Evolutionary conservation across 2,797 vertebrate genomes (phyloP).

Genomic region (Champsocephalus gunnari): DNA sequence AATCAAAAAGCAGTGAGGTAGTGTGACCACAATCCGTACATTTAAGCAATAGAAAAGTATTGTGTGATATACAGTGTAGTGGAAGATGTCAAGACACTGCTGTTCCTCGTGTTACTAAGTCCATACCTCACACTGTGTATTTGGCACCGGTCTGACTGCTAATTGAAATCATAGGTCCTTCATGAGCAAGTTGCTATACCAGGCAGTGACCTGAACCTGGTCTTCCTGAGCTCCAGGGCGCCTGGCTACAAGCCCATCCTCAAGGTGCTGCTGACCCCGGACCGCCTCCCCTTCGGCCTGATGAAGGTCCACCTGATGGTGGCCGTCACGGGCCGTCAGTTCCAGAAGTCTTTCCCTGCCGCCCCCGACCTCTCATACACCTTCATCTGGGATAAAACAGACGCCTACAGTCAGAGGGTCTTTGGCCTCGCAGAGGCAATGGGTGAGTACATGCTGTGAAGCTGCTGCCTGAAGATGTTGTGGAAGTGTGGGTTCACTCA

Average conservation of each 20-base stretch:
- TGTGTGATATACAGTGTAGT: background rate
- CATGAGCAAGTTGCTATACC: slow-evolving; percentile 97
- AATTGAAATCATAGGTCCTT: slow-evolving; percentile 89
- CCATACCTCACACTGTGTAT: slow-evolving; percentile 40
- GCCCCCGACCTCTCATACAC: slow-evolving; percentile 97
- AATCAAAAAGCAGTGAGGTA: too few relatives aligned
- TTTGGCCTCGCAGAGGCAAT: slow-evolving; percentile 96
- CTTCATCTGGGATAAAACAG: slow-evolving; percentile 99
- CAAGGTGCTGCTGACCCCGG: slow-evolving; percentile 96
- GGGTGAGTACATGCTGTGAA: slow-evolving; percentile 87
- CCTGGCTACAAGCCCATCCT: slow-evolving; percentile 97
- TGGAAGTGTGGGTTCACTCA: slow-evolving; percentile 48
- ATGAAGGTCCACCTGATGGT: slow-evolving; percentile 99
- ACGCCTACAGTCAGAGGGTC: slow-evolving; percentile 97
- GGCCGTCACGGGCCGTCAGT: slow-evolving; percentile 96
- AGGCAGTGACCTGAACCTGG: slow-evolving; percentile 95
- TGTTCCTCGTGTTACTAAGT: slow-evolving; percentile 36
- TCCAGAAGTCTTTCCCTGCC: slow-evolving; percentile 98
- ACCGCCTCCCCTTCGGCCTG: slow-evolving; percentile 94
- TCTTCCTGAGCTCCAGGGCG: slow-evolving; percentile 96
- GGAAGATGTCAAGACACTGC: slow-evolving; percentile 7
- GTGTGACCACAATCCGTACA: too few relatives aligned
- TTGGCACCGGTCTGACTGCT: slow-evolving; percentile 69
- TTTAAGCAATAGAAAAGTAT: too few relatives aligned
- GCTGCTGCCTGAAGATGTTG: slow-evolving; percentile 56